Evolutionary conservation across 1,140 invertebrate species (phyloP), one percentile per base, ranked within the genome.

Genomic region (Aphelenchoides besseyi): DNA sequence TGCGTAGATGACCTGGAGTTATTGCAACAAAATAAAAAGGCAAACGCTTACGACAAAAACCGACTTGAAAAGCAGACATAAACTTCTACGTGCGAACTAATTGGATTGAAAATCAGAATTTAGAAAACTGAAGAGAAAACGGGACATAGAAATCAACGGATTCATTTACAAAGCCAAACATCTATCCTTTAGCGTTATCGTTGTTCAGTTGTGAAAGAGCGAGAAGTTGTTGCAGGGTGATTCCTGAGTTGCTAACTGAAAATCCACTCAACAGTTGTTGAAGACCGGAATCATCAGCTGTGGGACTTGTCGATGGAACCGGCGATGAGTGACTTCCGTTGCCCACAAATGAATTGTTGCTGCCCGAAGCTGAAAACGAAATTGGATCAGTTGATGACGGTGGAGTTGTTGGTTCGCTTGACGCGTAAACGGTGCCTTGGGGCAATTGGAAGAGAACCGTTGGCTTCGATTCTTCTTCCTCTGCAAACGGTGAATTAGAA

Each of bases 391-490:
- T 59, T 23, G 55, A 59, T 33, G 55, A 5, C 18, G 55, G 55
- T 33, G 55, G 23, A 5, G 26, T 33, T 33, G 5, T 5, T 8
- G 5, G 5, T 5, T 59, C 55, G 23, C 37, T 71, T 16, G 68
- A 16, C 18, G 63, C 62, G 61, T 69, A 69, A 35, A 69, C 68
- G 16, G 36, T 37, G 5, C 68, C 68, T 32, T 69, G 68, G 16
- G 68, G 68, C 68, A 69, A 23, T 67, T 69, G 68, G 30, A 33
- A 69, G 61, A 69, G 68, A 18, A 69, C 62, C 23, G 68, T 69
- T 64, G 32, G 30, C 16, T 64, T 59, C 23, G 26, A 57, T 18
- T 57, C 26, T 9, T 8, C 3, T 18, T n/a, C 54, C 23, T 57
- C 16, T 18, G 8, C 5, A 9, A 8, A 5, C 16, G 16, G 16